Evolutionary conservation across 2,888 invertebrate species (phyloP).

Genomic region (Cyclophora albipunctata): DNA sequence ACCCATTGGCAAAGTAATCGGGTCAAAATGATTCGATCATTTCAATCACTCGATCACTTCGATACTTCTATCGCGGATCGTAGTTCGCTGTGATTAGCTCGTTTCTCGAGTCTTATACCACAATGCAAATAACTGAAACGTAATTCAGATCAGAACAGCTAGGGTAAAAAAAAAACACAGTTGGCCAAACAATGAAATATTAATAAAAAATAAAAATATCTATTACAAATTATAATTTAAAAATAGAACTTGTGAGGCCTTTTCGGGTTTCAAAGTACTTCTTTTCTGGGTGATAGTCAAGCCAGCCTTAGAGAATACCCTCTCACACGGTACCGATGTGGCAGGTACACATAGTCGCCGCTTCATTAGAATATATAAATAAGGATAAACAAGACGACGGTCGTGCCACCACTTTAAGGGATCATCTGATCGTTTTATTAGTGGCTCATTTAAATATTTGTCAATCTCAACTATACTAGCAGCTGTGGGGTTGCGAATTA

Average conservation of each 20-base stretch:
- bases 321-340: constrained; percentile 9
- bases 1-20: too few species aligned
- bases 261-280: too few species aligned
- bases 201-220: background rate
- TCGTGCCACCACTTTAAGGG: constrained; percentile 18
- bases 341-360: constrained; percentile 8
- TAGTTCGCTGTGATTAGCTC: too few species aligned
- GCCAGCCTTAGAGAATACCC: constrained; percentile 10
- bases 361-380: constrained; percentile 8
- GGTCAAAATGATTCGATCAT: too few species aligned
- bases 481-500: constrained; percentile 11
- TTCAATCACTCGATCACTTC: too few species aligned
- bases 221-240: constrained; percentile 6
- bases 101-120: too few species aligned
- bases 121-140: too few species aligned
- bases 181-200: too few species aligned
- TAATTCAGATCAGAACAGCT: too few species aligned
- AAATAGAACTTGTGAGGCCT: constrained; percentile 4
- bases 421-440: constrained; percentile 12
- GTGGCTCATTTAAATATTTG: constrained; percentile 16
- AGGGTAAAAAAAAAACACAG: too few species aligned
- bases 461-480: constrained; percentile 13
- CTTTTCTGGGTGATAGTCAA: constrained; percentile 5
- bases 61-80: too few species aligned
- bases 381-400: constrained; percentile 7